Base-by-base conservation (phyloP, 1,140 invertebrate genomes). In the Lepidostoma basale region DNA sequence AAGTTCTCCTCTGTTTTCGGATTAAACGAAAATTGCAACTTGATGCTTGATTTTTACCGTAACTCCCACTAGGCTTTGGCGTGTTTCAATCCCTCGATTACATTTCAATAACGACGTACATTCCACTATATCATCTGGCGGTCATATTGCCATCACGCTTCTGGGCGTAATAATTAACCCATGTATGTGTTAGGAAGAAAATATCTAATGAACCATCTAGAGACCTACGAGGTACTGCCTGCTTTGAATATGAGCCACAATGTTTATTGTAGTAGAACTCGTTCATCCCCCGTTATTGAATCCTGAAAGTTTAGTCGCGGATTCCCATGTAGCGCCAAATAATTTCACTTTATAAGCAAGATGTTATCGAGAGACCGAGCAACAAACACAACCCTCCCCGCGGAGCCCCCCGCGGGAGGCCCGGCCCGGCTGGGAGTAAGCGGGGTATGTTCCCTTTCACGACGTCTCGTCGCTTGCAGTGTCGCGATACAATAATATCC, bases 401-500 rank as follows among this genome's bases (percentile, higher is more conserved):
- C 44, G 23, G 45, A 62, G 28, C n/a, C n/a, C 20, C 28, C 14
- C 26, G 26, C 6, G 52, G 52, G 59, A 42, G 36, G 33, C 12
- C 3, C 10, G 23, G 49, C 47, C 8, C 23, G 39, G 23, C 30
- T 10, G 39, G 25, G 14, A 16, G 18, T 25, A 26, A 26, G 44
- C 62, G 67, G 62, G 45, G 42, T 52, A 54, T 70, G 68, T 70
- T 70, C 63, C 64, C 49, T 66, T 58, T 70, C 68, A 66, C 68
- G 66, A 62, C 68, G 62, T 54, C 68, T 70, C 68, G 68, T 66
- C 68, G 68, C 68, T 70, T 70, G 68, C 68, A 66, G 26, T 70
- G 68, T 66, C 58, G 63, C 68, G 68, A 70, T 70, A 70, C 68
- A 70, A 66, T 70, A 70, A 66, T 70, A 70, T 70, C 68, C 63